These are phyloP conservation scores for Phania funesta DNA, from an alignment of 2,888 invertebrate species.

Conservation along the genomic window DNA sequence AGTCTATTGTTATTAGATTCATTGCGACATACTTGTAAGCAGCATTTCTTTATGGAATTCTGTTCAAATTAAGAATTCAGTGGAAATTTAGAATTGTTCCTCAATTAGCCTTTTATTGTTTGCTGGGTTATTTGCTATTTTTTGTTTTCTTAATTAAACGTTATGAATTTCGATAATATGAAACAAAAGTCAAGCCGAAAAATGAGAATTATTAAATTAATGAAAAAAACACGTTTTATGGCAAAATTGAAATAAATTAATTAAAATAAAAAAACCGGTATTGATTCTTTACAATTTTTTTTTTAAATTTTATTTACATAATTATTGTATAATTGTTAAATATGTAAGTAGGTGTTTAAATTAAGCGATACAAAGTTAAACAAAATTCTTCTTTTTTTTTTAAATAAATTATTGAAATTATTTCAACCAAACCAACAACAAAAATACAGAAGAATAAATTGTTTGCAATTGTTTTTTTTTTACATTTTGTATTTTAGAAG, in stretches of 20 bases:
- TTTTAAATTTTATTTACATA: background rate
- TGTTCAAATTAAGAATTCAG: too few species aligned
- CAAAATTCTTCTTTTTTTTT: background rate
- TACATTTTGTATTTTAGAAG: background rate
- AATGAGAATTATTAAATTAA: constrained; percentile 12
- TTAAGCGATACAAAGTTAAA: background rate
- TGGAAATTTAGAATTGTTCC: too few species aligned
- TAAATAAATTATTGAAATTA: constrained; percentile 2
- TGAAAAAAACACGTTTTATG: constrained; percentile 51
- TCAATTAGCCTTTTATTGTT: background rate
- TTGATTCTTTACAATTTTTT: constrained; percentile 4
- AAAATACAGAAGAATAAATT: background rate
- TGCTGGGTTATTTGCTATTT: constrained; percentile 31
- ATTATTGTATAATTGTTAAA: background rate
- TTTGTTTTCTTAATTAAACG: constrained; percentile 58
- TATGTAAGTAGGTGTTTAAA: background rate
- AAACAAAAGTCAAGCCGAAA: constrained; percentile 16
- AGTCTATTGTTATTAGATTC: too few species aligned
- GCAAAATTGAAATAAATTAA: constrained; percentile 27
- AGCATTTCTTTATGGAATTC: too few species aligned
- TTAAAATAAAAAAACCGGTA: constrained; percentile 20
- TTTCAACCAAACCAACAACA: background rate
- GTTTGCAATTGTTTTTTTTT: background rate
- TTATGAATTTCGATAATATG: constrained; percentile 39
- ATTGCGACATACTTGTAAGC: too few species aligned